Evolutionary conservation across 2,888 invertebrate species (phyloP), one percentile per base, ranked within the genome.

Genomic region (Yponomeuta plumbellus): DNA sequence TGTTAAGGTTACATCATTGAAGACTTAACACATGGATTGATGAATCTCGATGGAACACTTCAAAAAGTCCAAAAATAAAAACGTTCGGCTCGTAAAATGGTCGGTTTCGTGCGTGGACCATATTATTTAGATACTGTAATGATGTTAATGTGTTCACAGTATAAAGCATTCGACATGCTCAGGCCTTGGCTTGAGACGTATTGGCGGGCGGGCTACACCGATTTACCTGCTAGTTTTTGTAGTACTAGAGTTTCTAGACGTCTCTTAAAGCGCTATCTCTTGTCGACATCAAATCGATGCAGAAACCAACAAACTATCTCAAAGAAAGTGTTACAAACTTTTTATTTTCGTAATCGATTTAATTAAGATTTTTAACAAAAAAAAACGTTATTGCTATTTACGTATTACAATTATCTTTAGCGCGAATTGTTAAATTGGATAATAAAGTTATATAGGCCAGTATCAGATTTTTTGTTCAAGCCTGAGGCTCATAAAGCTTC

Each of bases 141-240:
- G 61, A 62, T 62, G 64, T 65, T 81, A 80, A 85, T 85, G 83
- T 82, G 83, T 85, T 88, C 88, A 88, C 86, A 86, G 83, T 81
- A 81, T 86, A 84, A 89, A 61, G 44, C 21, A 61, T 66, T 66
- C 13, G 66, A 26, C 81, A 73, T 73, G 76, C 86, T 89, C 85
- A 74, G 81, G 70, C 76, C 8, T 65, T 13, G 56, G 20, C 64
- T 10, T 52, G 26, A 20, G 34, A 20, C 34, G 4, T 62, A 62
- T 62, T 11, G 62, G 13, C 58, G 44, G 13, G 17, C 44, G 44
- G 13, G 3, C 13, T 52, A 52, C 44, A 17, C 44, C 44, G 44
- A 52, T 3, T 3, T 17, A 52, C 2, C 1, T 52, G 17, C 44
- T 17, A 52, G 17, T 1, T 52, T 13, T 52, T 52, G 17, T 2